These are phyloP conservation scores for Rhysida immarginata DNA, from an alignment of 1,140 invertebrate species.

Conservation along the genomic window DNA sequence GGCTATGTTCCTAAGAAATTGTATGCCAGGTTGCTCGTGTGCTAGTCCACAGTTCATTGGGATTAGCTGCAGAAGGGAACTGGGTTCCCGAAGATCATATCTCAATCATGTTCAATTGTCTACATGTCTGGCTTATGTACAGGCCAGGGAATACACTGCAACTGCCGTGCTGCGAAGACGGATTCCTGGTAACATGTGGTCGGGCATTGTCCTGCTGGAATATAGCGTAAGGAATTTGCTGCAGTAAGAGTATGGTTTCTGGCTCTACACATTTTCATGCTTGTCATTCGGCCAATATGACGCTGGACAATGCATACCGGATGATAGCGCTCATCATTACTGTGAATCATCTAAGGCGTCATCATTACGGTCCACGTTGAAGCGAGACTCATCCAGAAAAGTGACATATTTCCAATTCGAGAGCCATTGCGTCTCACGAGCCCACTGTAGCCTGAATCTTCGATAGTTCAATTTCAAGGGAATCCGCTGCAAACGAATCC, in stretches of 20 bases:
- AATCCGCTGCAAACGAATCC: neutral
- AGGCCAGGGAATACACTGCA: neutral
- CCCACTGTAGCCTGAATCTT: neutral
- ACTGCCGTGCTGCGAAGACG: constrained; percentile 2
- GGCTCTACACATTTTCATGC: constrained; percentile 1
- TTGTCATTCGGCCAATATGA: neutral
- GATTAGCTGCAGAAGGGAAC: neutral
- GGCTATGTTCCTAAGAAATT: neutral
- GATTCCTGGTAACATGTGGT: neutral
- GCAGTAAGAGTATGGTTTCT: constrained; percentile 1
- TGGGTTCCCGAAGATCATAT: neutral
- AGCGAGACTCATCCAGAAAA: neutral
- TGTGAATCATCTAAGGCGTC: neutral
- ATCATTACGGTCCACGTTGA: constrained; percentile 7
- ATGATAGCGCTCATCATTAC: neutral
- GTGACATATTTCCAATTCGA: neutral
- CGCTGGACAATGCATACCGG: constrained; percentile 1
- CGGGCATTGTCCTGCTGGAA: constrained; percentile 6
- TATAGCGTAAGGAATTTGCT: constrained; percentile 4
- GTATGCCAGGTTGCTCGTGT: neutral
- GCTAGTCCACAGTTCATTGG: neutral
- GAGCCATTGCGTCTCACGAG: neutral
- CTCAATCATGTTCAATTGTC: neutral
- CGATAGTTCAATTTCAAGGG: neutral
- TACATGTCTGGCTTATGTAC: neutral